phyloP scores from a whole-genome alignment of 2,888 invertebrate genomes.

The Tetrapedia diversipes region DNA sequence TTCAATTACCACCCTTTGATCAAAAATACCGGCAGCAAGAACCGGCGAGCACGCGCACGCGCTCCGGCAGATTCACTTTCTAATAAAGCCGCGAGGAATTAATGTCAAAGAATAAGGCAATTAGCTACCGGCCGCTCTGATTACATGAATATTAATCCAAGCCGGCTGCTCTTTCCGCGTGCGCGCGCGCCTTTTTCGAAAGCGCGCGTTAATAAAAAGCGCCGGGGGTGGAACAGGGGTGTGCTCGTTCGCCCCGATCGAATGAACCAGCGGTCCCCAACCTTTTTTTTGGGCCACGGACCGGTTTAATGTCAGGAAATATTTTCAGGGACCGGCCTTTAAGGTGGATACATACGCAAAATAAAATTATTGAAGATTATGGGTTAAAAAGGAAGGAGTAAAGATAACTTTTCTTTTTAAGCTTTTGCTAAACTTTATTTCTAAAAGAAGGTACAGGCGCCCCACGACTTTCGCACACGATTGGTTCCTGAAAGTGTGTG shows the following conservation, averaged over 20 bases:
- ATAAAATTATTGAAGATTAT: no score
- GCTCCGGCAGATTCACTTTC: conserved; percentile 26
- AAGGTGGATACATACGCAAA: no score
- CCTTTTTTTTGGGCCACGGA: no score
- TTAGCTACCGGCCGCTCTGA: conserved; percentile 52
- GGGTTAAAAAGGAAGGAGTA: no score
- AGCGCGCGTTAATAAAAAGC: background rate
- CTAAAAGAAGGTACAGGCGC: no score
- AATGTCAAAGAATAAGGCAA: conserved; percentile 59
- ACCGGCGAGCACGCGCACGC: conserved; percentile 9
- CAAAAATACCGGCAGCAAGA: conserved; percentile 36
- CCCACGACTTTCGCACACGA: no score
- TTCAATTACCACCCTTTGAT: conserved; percentile 67
- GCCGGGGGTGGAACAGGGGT: background rate
- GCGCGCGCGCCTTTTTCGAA: conserved; percentile 10
- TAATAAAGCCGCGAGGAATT: conserved; percentile 45
- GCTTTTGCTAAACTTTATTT: no score
- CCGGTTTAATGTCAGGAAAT: no score
- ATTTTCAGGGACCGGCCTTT: no score
- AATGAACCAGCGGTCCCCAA: no score
- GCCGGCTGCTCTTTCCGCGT: background rate
- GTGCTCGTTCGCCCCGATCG: conserved; percentile 12
- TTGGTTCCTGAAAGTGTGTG: no score
- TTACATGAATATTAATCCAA: conserved; percentile 64
- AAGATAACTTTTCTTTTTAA: no score